Evolutionary conservation across 2,888 invertebrate genomes (phyloP).

Genomic region (Chrysolina oricalcia): DNA sequence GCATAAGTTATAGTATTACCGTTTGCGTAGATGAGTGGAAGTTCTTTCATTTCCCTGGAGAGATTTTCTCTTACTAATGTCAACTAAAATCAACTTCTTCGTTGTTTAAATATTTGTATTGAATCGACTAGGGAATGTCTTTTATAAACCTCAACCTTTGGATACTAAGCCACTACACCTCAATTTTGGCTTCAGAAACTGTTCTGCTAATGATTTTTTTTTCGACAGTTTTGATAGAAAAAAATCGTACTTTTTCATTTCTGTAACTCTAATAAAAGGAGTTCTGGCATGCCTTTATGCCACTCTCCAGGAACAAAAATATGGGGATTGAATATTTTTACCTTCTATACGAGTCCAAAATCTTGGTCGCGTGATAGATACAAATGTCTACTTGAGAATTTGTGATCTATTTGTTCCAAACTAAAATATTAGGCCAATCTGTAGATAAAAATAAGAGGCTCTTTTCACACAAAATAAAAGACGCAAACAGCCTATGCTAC

Average conservation of each 20-base stretch:
- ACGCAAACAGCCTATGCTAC: too few relatives aligned
- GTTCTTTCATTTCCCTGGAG: slow-evolving; percentile 21
- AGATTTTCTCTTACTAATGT: slow-evolving; percentile 45
- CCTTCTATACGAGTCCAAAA: slow-evolving; percentile 48
- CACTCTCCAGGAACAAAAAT: slow-evolving; percentile 41
- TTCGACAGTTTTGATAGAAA: slow-evolving; percentile 43
- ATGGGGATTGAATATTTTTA: slow-evolving; percentile 31
- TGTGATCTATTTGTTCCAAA: slow-evolving; percentile 47
- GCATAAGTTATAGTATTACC: slow-evolving; percentile 45
- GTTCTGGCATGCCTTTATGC: slow-evolving; percentile 38
- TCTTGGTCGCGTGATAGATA: slow-evolving; percentile 49
- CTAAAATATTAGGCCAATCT: too few relatives aligned
- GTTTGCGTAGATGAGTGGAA: slow-evolving; percentile 44
- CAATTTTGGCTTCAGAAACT: slow-evolving; percentile 28
- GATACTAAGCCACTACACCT: slow-evolving; percentile 33
- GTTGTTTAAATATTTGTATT: slow-evolving; percentile 48
- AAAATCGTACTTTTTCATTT: slow-evolving; percentile 42
- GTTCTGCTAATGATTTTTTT: slow-evolving; percentile 44
- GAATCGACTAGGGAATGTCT: slow-evolving; percentile 25
- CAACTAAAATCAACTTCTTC: slow-evolving; percentile 44
- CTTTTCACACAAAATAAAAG: too few relatives aligned
- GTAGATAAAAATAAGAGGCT: too few relatives aligned
- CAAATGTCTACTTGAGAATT: slow-evolving; percentile 43
- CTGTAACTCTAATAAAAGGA: slow-evolving; percentile 43
- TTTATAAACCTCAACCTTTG: slow-evolving; percentile 30